phyloP scores from a whole-genome alignment of 1,140 invertebrate genomes.

The Microvelia longipes region DNA sequence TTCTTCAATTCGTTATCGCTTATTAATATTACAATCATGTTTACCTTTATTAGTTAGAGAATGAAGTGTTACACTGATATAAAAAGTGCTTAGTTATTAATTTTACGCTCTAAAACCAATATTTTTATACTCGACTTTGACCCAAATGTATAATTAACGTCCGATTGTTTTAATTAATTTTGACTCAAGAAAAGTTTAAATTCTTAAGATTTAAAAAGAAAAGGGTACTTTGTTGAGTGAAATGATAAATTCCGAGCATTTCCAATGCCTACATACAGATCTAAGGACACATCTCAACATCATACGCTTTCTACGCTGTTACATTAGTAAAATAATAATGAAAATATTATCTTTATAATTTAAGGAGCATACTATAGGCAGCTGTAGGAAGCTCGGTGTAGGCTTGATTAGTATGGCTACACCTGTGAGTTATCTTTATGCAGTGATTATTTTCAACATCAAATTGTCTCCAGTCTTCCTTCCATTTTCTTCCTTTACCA shows the following conservation, averaged over 20 bases:
- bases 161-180: too few species aligned
- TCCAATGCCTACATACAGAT: background rate
- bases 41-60: too few species aligned
- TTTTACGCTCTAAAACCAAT: too few species aligned
- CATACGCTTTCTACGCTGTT: too few species aligned
- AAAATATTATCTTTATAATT: background rate
- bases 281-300: background rate
- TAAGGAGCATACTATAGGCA: constrained; percentile 50
- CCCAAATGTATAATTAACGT: too few species aligned
- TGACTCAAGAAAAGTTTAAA: background rate
- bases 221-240: background rate
- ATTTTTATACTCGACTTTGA: too few species aligned
- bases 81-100: too few species aligned
- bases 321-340: background rate
- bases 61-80: too few species aligned
- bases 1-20: too few species aligned
- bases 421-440: constrained; percentile 47
- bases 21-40: too few species aligned
- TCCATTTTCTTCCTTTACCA: constrained; percentile 26
- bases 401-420: constrained; percentile 75
- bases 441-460: background rate
- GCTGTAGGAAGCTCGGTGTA: constrained; percentile 76
- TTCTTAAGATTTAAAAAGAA: background rate
- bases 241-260: background rate
- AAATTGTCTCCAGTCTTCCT: background rate